Conservation (phyloP, 2,888 invertebrate species). For the Scrobipalpa costella region DNA sequence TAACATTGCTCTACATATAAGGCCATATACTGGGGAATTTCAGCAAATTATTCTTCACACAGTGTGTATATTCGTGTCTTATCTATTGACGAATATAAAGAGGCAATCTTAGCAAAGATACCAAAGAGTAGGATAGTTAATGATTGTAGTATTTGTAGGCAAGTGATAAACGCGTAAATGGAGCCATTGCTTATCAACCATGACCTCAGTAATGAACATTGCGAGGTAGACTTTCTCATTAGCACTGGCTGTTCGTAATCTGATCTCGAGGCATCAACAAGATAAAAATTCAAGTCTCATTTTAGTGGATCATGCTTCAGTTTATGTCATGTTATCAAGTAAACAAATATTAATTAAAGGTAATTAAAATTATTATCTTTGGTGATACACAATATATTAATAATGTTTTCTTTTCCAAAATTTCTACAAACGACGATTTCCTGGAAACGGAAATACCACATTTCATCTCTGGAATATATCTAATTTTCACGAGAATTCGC, state of each 20-base stretch:
- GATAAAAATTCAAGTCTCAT: background rate
- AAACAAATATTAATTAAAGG: no score
- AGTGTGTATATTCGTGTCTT: background rate
- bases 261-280: conserved; percentile 13
- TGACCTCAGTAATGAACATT: conserved; percentile 21
- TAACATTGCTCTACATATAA: conserved; percentile 1
- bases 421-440: no score
- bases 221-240: background rate
- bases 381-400: no score
- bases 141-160: conserved; percentile 1
- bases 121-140: background rate
- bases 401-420: no score
- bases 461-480: no score
- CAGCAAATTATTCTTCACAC: background rate
- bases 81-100: background rate
- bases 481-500: no score
- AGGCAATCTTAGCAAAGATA: conserved; percentile 14
- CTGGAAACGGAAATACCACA: no score
- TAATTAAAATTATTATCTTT: no score
- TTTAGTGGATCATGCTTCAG: no score
- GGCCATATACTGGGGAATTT: background rate
- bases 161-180: conserved; percentile 2
- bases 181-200: conserved; percentile 14
- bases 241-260: conserved; percentile 7
- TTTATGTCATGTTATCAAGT: no score